Evolutionary conservation across 2,888 invertebrate genomes (phyloP), one percentile per base, ranked within the genome.

Genomic region (Tachystola acroxantha): DNA sequence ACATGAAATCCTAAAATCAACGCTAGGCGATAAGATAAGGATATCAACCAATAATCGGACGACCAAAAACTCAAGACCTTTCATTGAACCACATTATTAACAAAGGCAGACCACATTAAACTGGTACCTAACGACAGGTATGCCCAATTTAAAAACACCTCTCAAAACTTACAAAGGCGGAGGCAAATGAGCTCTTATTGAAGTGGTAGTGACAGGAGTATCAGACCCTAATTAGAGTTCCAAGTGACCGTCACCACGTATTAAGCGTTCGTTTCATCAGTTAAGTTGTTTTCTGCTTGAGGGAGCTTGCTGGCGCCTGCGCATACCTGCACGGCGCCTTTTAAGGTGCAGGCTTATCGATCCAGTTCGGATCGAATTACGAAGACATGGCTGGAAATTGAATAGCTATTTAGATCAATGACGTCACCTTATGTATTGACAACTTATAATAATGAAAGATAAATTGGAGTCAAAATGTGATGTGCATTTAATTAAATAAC

Each of bases 181-280:
- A 25, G 32, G 39, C 14, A 19, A 27, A 13, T 37, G 5, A 39
- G 69, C 14, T 65, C 66, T 45, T 32, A 13, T n/a, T 54, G 54
- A 34, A 41, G 3, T 73, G 73, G 77, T 50, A 45, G 32, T 35
- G 34, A 41, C 39, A 34, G 45, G 50, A 48, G 58, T 59, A 64
- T 57, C 61, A 57, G 62, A 60, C 70, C 72, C 80, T 86, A 86
- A 85, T 86, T 86, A 85, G 84, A 73, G 68, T 74, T 62, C 70
- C 70, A 74, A 73, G 78, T 78, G 77, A 77, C 81, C 82, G 85
- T 86, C 85, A 75, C 52, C 53, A 67, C 70, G 70, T 68, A 82
- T 86, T 85, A 85, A 71, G 68, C 58, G 64, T 66, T 76, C 84
- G 80, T 79, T 86, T 75, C 82, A 82, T 86, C 86, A 86, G 75